Evolutionary conservation across 2,113 vertebrate species (phyloP), one percentile per base, ranked within the genome.

Genomic region (Thunnus maccoyii): DNA sequence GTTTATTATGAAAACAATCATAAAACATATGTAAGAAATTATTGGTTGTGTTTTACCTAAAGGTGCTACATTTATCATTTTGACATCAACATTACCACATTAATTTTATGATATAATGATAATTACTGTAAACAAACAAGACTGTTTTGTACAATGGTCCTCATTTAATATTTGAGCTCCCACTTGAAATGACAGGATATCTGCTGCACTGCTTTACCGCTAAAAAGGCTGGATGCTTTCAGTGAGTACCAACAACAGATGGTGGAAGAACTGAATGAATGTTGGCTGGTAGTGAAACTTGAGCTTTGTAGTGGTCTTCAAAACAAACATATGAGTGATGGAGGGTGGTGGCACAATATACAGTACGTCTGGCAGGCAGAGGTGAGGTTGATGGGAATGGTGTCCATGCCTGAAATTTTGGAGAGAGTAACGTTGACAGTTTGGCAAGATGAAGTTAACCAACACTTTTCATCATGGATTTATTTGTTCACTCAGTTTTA

Each of bases 171-270:
- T 41, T 41, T 41, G 36, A 41, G 2, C n/a, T 57, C 22, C 13
- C 12, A 17, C 56, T 44, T 65, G 17, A 58, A 63, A 4, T 25
- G 8, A 69, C 27, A 41, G 25, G 11, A 52, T 65, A 76, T 85
- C 25, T 67, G 52, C 54, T 50, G 44, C 32, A 52, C 14, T 20
- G 8, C 52, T 72, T 57, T 55, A 41, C 58, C n/a, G 41, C 61
- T 30, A 30, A 65, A 50, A 73, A 50, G 30, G 36, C 51, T n/a
- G 58, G 51, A 30, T 16, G 46, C n/a, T 74, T 82, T 83, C 76
- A 71, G 51, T 47, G n/a, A 76, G 64, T 51, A 80, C 32, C 60
- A 61, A 55, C 76, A 83, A 56, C 79, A 89, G 80, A 85, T 87
- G 88, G 85, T 80, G 72, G 12, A 77, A 18, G 64, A 27, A 60